Evolutionary conservation across 2,888 invertebrate genomes (phyloP).

Genomic region (Parthenolecanium corni): DNA sequence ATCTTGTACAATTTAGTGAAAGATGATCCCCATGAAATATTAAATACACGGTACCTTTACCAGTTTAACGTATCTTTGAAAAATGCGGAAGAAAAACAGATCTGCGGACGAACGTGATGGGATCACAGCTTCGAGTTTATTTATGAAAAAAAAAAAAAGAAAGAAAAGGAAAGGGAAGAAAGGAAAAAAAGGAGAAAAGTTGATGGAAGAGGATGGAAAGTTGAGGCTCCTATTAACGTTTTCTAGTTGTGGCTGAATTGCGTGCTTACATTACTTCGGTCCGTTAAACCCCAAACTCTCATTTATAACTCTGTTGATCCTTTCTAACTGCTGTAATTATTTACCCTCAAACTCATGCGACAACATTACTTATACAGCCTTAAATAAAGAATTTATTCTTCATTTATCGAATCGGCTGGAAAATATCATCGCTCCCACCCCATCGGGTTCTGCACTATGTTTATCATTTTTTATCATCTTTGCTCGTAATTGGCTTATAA

Average conservation of each 20-base stretch:
- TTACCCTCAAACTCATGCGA: constrained; percentile 25
- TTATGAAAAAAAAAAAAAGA: constrained; percentile 2
- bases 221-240: constrained; percentile 22
- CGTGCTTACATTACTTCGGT: constrained; percentile 25
- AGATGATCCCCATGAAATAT: constrained; percentile 24
- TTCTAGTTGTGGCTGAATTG: constrained; percentile 25
- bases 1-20: neutral
- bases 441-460: neutral
- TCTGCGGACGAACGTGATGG: constrained; percentile 17
- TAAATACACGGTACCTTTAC: constrained; percentile 4
- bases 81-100: constrained; percentile 4
- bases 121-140: constrained; percentile 21
- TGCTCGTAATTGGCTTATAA: constrained; percentile 24
- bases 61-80: neutral
- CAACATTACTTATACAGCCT: constrained; percentile 27
- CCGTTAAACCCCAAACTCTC: constrained; percentile 28
- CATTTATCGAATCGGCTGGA: constrained; percentile 17
- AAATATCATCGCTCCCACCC: neutral
- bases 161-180: neutral
- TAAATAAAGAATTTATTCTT: constrained; percentile 25
- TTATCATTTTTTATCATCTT: neutral
- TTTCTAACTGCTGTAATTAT: constrained; percentile 28
- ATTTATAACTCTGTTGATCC: constrained; percentile 28
- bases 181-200: neutral
- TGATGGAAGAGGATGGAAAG: constrained; percentile 5